These are phyloP conservation scores for Tanaodytes sp. DNA, from an alignment of 2,888 invertebrate species.

Conservation along the genomic window DNA sequence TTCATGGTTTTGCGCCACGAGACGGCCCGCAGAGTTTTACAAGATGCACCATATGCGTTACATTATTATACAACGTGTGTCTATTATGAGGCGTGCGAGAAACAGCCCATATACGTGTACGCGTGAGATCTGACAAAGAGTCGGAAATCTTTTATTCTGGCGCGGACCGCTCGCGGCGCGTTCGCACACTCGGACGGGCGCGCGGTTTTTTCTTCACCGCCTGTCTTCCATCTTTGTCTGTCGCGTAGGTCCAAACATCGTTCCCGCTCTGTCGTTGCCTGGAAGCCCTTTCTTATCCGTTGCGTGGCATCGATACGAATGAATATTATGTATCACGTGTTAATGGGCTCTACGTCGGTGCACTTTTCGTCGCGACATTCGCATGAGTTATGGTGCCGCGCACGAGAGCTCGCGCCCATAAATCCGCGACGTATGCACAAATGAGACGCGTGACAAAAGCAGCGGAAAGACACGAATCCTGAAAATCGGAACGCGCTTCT, in stretches of 20 bases:
- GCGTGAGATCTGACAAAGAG: constrained; percentile 65
- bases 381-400: neutral
- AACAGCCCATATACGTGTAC: constrained; percentile 52
- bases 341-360: too few relatives aligned
- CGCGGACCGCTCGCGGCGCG: constrained; percentile 69
- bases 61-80: constrained; percentile 69
- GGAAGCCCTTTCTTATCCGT: constrained; percentile 8
- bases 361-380: constrained; percentile 20
- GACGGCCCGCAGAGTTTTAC: constrained; percentile 72
- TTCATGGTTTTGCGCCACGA: constrained; percentile 61
- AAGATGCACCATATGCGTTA: constrained; percentile 71
- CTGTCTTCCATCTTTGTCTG: constrained; percentile 24
- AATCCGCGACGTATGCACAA: too few relatives aligned
- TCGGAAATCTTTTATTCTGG: constrained; percentile 69
- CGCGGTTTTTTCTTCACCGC: constrained; percentile 50
- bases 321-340: constrained; percentile 45
- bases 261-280: neutral
- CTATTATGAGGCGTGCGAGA: constrained; percentile 58
- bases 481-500: too few relatives aligned
- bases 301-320: constrained; percentile 32
- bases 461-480: too few relatives aligned
- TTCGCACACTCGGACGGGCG: constrained; percentile 66
- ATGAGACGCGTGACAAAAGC: too few relatives aligned
- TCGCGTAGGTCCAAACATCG: constrained; percentile 13
- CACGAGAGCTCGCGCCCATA: neutral